Evolutionary conservation across 2,797 vertebrate species (phyloP).

Genomic region (Peromyscus nudipes): DNA sequence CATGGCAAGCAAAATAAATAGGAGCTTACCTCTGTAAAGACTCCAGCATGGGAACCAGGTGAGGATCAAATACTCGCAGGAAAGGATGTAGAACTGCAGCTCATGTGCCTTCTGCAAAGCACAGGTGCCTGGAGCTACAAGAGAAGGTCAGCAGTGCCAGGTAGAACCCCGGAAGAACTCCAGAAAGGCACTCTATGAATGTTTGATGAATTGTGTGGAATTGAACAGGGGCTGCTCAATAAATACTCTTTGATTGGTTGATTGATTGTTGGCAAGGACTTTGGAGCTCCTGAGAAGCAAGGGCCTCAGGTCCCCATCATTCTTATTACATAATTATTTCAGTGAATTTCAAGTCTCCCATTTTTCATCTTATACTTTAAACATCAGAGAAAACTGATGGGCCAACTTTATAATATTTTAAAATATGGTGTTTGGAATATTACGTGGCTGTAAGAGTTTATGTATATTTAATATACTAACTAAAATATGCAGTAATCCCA

Average conservation of each 20-base stretch:
- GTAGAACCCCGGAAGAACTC: neutral
- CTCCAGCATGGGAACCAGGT: neutral
- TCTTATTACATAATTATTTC: constrained; percentile 82
- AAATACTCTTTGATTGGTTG: constrained; percentile 80
- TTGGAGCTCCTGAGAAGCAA: constrained; percentile 64
- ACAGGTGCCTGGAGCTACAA: neutral
- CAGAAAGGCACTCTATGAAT: neutral
- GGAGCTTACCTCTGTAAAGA: neutral
- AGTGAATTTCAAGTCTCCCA: constrained; percentile 76
- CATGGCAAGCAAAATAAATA: neutral
- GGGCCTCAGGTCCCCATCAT: constrained; percentile 68
- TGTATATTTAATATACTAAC: constrained; percentile 84
- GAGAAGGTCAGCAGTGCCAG: neutral
- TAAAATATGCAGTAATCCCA: constrained; percentile 82
- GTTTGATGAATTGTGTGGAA: constrained; percentile 67
- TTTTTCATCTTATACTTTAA: constrained; percentile 83
- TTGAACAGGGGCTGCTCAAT: constrained; percentile 71
- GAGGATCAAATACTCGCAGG: neutral
- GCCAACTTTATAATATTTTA: constrained; percentile 82
- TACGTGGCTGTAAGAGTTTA: constrained; percentile 78
- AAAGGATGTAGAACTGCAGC: neutral
- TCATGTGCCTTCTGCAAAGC: neutral
- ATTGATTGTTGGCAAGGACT: constrained; percentile 75
- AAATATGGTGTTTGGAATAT: constrained; percentile 80
- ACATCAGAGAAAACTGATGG: constrained; percentile 79